A percentile compares a stretch with the other conserved stretches of the same genome.
Evolutionary conservation across 2,888 invertebrate species (phyloP).

Genomic region (Sialis lutaria): DNA sequence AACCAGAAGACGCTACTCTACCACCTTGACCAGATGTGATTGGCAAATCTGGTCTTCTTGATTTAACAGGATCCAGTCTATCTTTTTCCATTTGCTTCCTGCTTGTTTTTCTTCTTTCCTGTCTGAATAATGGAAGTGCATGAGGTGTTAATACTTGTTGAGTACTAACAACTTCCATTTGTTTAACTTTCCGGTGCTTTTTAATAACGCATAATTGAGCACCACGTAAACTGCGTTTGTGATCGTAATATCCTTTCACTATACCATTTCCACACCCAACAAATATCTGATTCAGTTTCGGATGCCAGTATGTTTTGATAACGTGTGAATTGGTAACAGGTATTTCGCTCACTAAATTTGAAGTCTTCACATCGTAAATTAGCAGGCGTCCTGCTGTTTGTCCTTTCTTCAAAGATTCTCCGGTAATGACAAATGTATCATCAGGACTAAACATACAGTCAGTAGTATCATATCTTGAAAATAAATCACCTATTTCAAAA

Average conservation of each 20-base stretch:
- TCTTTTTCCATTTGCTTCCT: slow-evolving; percentile 86
- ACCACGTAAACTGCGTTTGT: slow-evolving; percentile 69
- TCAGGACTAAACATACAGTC: slow-evolving; percentile 84
- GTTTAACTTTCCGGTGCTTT: slow-evolving; percentile 57
- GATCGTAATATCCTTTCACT: slow-evolving; percentile 83
- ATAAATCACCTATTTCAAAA: slow-evolving; percentile 47
- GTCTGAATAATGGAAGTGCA: slow-evolving; percentile 85
- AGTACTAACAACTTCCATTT: slow-evolving; percentile 72
- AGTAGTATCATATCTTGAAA: slow-evolving; percentile 69
- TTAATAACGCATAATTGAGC: slow-evolving; percentile 81
- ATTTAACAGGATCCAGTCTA: slow-evolving; percentile 70
- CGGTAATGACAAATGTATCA: slow-evolving; percentile 76
- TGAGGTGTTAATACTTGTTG: slow-evolving; percentile 94
- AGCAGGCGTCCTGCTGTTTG: slow-evolving; percentile 44
- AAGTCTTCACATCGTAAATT: slow-evolving; percentile 66
- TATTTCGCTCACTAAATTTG: slow-evolving; percentile 54
- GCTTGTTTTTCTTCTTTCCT: slow-evolving; percentile 75
- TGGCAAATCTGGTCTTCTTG: slow-evolving; percentile 65
- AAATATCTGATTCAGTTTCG: slow-evolving; percentile 92
- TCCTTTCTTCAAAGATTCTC: slow-evolving; percentile 58
- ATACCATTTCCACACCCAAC: slow-evolving; percentile 82
- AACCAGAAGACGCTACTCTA: slow-evolving; percentile 83
- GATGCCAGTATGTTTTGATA: slow-evolving; percentile 88
- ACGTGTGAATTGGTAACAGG: slow-evolving; percentile 66
- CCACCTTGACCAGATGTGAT: slow-evolving; percentile 87